Evolutionary conservation across 2,113 vertebrate species (phyloP), one percentile per base, ranked within the genome.

Genomic region (Nibea albiflora): DNA sequence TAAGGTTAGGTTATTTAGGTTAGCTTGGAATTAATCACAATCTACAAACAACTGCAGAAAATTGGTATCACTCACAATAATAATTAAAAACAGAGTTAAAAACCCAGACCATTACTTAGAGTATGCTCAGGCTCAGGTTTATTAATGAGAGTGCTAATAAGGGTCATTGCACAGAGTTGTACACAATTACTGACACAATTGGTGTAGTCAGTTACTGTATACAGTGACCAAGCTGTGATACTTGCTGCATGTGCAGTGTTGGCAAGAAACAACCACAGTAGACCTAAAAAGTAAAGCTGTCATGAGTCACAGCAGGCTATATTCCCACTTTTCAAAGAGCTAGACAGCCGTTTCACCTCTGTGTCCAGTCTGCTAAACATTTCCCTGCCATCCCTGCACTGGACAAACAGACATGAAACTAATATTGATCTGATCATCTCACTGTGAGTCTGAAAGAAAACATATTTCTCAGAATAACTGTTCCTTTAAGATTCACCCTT

Each of bases 341-440:
- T 47, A 63, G 22, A 54, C 22, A 7, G 42, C 15, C 17, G 24
- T 49, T n/a, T 60, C 61, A 52, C 39, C 16, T 20, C 17, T 17
- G 16, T 19, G 14, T 20, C 16, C 22, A 64, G 62, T 42, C 50
- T 61, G 50, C 62, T 35, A 31, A 54, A 80, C 54, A 61, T 72
- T 60, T 73, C 54, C 14, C 60, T 24, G n/a, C 68, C 68, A 49
- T 71, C 35, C 50, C 73, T 75, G 28, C 20, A 60, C 52, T 28
- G 12, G 71, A 65, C 15, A 3, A 49, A 63, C 20, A 4, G 54
- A 58, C 39, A 14, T 17, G 22, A 60, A 76, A 49, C 47, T 22
- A 54, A 62, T 77, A 73, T 77, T 10, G 28, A 71, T 76, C 52
- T 49, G 47, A 62, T 75, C 35, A 56, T 77, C 62, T 58, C 63